Evolutionary conservation across 2,797 vertebrate genomes (phyloP).

Genomic region (Pyrrhura leucotis): DNA sequence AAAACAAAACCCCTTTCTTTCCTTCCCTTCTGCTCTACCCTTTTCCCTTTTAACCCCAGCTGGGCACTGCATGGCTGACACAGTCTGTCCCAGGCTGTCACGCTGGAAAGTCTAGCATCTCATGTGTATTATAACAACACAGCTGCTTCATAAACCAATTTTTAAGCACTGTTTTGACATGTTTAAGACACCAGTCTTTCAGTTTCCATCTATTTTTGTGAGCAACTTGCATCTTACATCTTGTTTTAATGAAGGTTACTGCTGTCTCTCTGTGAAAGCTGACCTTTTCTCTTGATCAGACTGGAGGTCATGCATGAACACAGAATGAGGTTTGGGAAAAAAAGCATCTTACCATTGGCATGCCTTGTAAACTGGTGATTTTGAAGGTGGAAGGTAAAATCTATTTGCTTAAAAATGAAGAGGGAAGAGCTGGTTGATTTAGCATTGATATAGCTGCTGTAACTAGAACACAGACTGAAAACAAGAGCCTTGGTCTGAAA

Average conservation of each 20-base stretch:
- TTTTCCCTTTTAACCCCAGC: neutral
- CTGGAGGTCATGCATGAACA: neutral
- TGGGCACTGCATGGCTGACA: neutral
- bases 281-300: constrained; percentile 9
- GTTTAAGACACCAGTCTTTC: neutral
- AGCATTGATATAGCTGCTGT: neutral
- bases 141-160: neutral
- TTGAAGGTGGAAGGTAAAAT: neutral
- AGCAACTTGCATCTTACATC: neutral
- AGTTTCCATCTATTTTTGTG: neutral
- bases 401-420: neutral
- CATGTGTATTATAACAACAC: neutral
- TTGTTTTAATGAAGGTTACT: neutral
- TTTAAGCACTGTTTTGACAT: neutral
- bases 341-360: neutral
- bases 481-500: neutral
- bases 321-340: neutral
- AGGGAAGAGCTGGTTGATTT: neutral
- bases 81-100: neutral
- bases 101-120: neutral
- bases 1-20: neutral
- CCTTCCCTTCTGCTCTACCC: neutral
- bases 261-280: neutral
- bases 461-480: neutral
- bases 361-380: neutral